Base-by-base conservation (phyloP, 2,888 invertebrate genomes). In the Drosophila yooni region DNA sequence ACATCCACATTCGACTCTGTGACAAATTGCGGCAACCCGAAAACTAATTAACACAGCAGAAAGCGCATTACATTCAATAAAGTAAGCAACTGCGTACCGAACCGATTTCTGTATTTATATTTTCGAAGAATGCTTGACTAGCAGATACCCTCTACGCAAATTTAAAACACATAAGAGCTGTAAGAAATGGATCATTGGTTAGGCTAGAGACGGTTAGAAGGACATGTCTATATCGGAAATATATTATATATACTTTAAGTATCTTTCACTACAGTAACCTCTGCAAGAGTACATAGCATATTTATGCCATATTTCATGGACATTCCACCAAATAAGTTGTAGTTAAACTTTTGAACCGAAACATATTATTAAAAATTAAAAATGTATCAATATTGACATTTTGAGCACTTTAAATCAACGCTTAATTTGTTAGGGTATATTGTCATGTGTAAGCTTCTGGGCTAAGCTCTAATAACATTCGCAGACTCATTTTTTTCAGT, bases 401-500 rank as follows among this genome's bases (percentile, higher is more conserved):
- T 15, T 8, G 6, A 15, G 13, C 36, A 2, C 10, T 36, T 62
- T 15, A 29, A 34, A 54, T 63, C 34, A 54, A 29, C 13, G 25
- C 38, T n/a, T 8, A 48, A 34, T 0, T 57, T 62, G 65, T 60
- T 60, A 79, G 79, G 43, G 79, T 72, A 76, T 72, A 13, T 51
- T 2, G 29, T 36, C 33, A 57, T 21, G 58, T 78, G 76, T 87
- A 82, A 84, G 82, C 88, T 79, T 71, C 79, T 33, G 29, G 53
- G 63, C 85, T 85, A 65, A 88, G 83, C 84, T 81, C 85, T 84
- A 81, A 84, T 84, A 82, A 74, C 81, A 84, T 84, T 70, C 68
- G 65, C 59, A 36, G 57, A 68, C 79, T 75, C 34, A 10, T 31
- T 66, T 38, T 46, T 46, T 25, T 63, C 38, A 74, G 71, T 75